A percentile compares a stretch with the other conserved stretches of the same genome.
Evolutionary conservation across 2,888 invertebrate species (phyloP).

Genomic region (Neocrepidodera transversa): DNA sequence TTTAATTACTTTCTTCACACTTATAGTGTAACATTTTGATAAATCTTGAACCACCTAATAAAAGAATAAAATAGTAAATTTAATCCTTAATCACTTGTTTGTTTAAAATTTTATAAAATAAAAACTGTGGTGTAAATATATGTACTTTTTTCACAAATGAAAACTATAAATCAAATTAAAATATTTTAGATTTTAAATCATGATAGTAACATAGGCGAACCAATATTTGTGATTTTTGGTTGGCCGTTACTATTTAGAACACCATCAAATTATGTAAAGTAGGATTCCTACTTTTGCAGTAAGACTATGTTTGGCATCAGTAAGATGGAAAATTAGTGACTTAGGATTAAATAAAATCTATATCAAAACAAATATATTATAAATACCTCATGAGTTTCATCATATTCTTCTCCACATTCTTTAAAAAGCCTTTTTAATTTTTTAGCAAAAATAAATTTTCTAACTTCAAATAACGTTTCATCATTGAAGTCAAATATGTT

Average conservation of each 20-base stretch:
- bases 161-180: too few relatives aligned
- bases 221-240: too few relatives aligned
- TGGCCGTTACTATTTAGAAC: too few relatives aligned
- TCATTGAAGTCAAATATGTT: slow-evolving; percentile 24
- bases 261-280: too few relatives aligned
- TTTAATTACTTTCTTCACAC: slow-evolving; percentile 21
- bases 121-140: too few relatives aligned
- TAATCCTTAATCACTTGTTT: not conserved
- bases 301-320: too few relatives aligned
- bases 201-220: too few relatives aligned
- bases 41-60: slow-evolving; percentile 37
- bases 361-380: slow-evolving; percentile 5
- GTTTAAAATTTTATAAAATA: too few relatives aligned
- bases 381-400: slow-evolving; percentile 44
- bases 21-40: slow-evolving; percentile 26
- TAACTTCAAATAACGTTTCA: slow-evolving; percentile 25
- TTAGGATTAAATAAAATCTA: not conserved
- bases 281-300: too few relatives aligned
- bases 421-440: slow-evolving; percentile 31
- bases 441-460: slow-evolving; percentile 39
- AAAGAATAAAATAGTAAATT: slow-evolving; percentile 11
- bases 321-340: not conserved
- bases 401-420: slow-evolving; percentile 32
- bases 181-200: too few relatives aligned
- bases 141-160: too few relatives aligned